Conservation (phyloP, 2,888 invertebrate genomes). For the Dryomyza anilis region DNA sequence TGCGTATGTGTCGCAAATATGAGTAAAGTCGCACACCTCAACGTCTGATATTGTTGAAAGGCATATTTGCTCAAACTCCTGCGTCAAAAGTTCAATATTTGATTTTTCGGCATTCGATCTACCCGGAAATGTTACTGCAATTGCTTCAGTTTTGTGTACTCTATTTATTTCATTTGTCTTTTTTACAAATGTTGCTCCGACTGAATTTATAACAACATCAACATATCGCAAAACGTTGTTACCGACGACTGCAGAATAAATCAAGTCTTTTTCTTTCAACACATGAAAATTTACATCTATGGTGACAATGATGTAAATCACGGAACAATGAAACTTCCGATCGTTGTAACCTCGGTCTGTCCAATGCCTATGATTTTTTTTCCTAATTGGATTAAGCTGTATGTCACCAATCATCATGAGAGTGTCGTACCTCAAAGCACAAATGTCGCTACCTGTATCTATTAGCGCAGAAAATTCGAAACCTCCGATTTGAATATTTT, state of each 20-base stretch:
- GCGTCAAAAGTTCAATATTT: not conserved
- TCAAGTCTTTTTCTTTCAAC: conserved; percentile 5
- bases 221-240: no score
- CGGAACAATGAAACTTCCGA: conserved; percentile 18
- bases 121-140: no score
- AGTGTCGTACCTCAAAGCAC: no score
- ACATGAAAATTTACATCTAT: conserved; percentile 28
- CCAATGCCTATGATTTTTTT: conserved; percentile 25
- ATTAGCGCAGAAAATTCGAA: conserved; percentile 9
- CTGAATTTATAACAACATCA: no score
- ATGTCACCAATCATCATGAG: conserved; percentile 16
- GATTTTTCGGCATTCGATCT: no score
- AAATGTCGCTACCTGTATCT: no score
- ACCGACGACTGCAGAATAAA: no score
- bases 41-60: not conserved
- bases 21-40: not conserved
- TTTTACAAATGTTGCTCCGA: not conserved
- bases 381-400: not conserved
- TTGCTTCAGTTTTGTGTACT: not conserved
- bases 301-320: conserved; percentile 13
- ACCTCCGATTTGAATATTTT: not conserved
- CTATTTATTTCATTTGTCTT: not conserved
- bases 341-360: conserved; percentile 19
- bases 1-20: no score
- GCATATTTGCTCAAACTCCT: not conserved